phyloP scores from a whole-genome alignment of 2,113 vertebrate genomes.

The Anas platyrhynchos region DNA sequence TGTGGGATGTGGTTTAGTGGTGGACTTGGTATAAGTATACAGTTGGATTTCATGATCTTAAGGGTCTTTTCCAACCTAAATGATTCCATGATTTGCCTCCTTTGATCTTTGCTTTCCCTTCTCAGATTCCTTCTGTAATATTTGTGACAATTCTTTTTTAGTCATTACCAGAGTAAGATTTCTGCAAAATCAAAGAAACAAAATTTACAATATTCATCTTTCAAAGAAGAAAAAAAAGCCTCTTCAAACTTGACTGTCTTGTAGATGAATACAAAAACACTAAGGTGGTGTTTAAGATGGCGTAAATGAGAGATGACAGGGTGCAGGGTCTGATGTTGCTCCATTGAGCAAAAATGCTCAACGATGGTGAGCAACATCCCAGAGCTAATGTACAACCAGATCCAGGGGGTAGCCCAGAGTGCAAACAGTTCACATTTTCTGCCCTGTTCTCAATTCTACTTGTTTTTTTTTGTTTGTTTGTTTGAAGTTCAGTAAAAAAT shows the following conservation, averaged over 20 bases:
- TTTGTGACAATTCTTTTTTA: background rate
- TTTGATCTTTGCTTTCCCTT: background rate
- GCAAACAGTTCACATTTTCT: background rate
- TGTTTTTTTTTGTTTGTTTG: background rate
- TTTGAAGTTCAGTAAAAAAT: too few relatives aligned
- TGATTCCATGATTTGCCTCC: background rate
- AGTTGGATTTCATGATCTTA: too few relatives aligned
- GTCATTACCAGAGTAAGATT: rapidly evolving
- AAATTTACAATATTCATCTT: background rate
- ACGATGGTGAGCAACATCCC: background rate
- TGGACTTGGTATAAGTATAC: too few relatives aligned
- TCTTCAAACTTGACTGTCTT: background rate
- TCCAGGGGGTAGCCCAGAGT: background rate
- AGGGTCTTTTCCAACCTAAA: too few relatives aligned
- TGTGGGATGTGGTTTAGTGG: too few relatives aligned
- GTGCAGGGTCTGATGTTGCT: background rate
- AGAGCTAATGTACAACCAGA: background rate
- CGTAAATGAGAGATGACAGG: background rate
- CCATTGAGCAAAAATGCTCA: background rate
- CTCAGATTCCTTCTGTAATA: background rate
- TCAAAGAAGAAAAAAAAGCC: background rate
- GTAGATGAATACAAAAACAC: background rate
- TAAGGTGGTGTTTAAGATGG: background rate
- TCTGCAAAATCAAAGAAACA: background rate
- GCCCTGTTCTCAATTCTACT: background rate